These are phyloP conservation scores for Allygus modestus DNA, from an alignment of 2,888 invertebrate genomes.

Conservation along the genomic window DNA sequence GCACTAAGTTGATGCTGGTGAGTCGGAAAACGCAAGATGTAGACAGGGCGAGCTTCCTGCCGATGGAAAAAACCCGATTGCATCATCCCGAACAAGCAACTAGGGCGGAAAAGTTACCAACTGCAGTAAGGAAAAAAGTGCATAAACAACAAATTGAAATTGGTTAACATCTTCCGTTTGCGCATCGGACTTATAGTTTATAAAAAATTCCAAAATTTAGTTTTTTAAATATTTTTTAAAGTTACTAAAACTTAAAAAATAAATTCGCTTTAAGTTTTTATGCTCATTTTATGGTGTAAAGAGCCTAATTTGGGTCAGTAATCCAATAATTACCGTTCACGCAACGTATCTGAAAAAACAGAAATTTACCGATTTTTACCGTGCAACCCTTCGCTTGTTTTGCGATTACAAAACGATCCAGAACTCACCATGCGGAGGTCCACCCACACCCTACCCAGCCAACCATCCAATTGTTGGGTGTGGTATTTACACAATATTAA, in stretches of 20 bases:
- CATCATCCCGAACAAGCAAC: no score
- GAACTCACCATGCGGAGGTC: no score
- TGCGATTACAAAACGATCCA: slow-evolving; percentile 16
- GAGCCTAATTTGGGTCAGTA: background rate
- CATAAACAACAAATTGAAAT: slow-evolving; percentile 20
- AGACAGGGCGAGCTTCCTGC: no score
- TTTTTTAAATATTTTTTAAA: background rate
- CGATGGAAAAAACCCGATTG: no score
- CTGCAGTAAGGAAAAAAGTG: background rate
- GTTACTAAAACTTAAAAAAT: slow-evolving; percentile 18
- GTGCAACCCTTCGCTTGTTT: slow-evolving; percentile 39
- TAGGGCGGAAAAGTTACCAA: slow-evolving; percentile 36
- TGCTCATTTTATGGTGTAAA: background rate
- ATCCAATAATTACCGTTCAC: no score
- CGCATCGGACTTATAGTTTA: background rate
- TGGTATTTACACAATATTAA: background rate
- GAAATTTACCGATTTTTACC: slow-evolving; percentile 17
- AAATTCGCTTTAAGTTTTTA: no score
- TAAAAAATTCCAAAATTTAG: background rate
- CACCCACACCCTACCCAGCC: slow-evolving; percentile 62
- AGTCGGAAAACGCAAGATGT: no score
- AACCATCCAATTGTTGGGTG: slow-evolving; percentile 52
- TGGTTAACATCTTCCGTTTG: slow-evolving; percentile 36
- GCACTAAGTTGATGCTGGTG: no score
- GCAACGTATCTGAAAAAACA: background rate